Evolutionary conservation across 1,140 invertebrate species (phyloP), one percentile per base, ranked within the genome.

Genomic region (Antheraea mylitta): DNA sequence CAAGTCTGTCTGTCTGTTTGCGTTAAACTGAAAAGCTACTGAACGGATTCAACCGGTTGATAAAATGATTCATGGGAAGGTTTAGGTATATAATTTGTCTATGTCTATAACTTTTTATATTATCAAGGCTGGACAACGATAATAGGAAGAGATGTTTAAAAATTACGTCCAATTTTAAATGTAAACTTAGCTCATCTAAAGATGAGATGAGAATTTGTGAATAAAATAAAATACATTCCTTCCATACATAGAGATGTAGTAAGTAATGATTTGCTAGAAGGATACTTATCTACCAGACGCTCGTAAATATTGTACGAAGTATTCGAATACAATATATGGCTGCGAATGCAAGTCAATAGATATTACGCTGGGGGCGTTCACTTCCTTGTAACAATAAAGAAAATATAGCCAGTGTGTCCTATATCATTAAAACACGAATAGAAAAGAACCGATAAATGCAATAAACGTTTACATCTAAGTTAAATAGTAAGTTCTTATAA

Each of bases 271-370:
- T 80, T 77, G 80, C 76, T 78, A 77, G 80, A 75, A 78, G 78
- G 78, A 75, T 79, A 80, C 82, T 79, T 87, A 88, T 90, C 87
- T 86, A 78, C 81, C 75, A 78, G 83, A 70, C 81, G 84, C 85
- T 91, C 89, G 83, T 89, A 91, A 90, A 90, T 84, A 82, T 75
- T 80, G 80, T 81, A 80, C 82, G 78, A 86, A 53, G 45, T 16
- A 53, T 16, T 13, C 45, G 16, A 13, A 53, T 86, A 82, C 82
- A 85, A 88, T 82, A 75, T 53, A 53, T 53, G 16, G 45, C 16
- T 53, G 45, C 76, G 79, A 82, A 85, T 83, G 87, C 84, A 77
- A 83, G 75, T 89, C 85, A 87, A 89, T 84, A 85, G 82, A 87
- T 82, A 89, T 88, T 77, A 86, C 74, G 72, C 78, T 67, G 76